Evolutionary conservation across 2,797 vertebrate genomes (phyloP).

Genomic region (Okamejei kenojei): DNA sequence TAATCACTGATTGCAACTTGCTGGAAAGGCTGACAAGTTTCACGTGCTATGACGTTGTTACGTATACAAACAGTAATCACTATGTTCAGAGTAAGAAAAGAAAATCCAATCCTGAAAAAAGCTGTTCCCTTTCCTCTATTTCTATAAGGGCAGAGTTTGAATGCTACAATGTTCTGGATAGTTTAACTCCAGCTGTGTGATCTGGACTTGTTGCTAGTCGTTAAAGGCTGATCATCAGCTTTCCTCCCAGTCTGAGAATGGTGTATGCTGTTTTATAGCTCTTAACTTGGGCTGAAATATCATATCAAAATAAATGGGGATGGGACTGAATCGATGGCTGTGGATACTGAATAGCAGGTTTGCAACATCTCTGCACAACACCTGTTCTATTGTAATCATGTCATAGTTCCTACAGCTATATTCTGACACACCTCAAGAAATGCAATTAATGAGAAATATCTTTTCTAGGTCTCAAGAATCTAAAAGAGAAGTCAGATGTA

Average conservation of each 20-base stretch:
- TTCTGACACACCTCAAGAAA: neutral
- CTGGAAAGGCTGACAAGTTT: no score
- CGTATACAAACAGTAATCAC: neutral
- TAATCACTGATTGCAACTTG: no score
- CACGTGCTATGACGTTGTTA: neutral
- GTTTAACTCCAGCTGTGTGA: neutral
- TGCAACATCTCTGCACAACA: neutral
- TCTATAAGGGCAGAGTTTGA: neutral
- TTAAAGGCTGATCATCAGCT: neutral
- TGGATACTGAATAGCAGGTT: neutral
- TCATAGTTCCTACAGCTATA: neutral
- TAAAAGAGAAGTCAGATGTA: slow-evolving; percentile 77
- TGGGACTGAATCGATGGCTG: neutral
- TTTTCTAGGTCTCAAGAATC: slow-evolving; percentile 75
- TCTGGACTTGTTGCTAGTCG: neutral
- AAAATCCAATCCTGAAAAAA: neutral
- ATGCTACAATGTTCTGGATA: neutral
- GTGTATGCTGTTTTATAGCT: neutral
- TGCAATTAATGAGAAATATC: neutral
- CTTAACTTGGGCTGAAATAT: neutral
- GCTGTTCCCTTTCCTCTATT: neutral
- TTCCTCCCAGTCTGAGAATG: neutral
- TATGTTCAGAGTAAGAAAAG: neutral
- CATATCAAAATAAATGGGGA: neutral
- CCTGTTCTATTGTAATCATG: neutral